These are phyloP conservation scores for Acanthurus lineatus DNA, from an alignment of 2,797 vertebrate genomes.

Conservation along the genomic window DNA sequence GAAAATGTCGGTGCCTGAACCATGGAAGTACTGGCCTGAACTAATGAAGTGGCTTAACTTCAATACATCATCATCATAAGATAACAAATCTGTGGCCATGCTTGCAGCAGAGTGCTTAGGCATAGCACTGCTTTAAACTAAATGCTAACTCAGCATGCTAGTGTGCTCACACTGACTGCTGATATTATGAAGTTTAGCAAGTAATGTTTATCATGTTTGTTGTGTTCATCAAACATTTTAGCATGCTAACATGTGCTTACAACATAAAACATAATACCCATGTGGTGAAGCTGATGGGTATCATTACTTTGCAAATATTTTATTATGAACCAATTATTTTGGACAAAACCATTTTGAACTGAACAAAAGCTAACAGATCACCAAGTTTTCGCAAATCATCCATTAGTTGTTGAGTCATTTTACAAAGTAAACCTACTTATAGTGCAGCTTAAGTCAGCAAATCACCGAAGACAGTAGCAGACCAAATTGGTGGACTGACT, in stretches of 20 bases:
- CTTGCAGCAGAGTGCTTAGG: no score
- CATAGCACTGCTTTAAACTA: neutral
- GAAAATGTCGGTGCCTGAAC: neutral
- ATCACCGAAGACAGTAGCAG: no score
- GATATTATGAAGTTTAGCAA: neutral
- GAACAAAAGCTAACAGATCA: neutral
- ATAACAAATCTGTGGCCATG: no score
- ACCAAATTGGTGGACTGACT: no score
- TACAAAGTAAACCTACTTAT: neutral
- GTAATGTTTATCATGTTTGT: neutral
- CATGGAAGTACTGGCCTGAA: neutral
- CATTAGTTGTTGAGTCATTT: neutral
- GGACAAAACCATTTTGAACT: neutral
- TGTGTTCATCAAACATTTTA: neutral
- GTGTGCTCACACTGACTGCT: neutral
- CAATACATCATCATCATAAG: neutral
- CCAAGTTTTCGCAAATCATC: neutral
- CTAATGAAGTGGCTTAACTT: neutral
- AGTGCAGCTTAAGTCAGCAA: no score
- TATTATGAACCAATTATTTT: no score
- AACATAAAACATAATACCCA: no score
- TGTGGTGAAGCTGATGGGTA: no score
- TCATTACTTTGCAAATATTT: no score
- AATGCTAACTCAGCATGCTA: neutral
- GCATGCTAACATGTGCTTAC: neutral